Evolutionary conservation across 2,888 invertebrate genomes (phyloP), one percentile per base, ranked within the genome.

Genomic region (Hydroisotoma schaefferi): DNA sequence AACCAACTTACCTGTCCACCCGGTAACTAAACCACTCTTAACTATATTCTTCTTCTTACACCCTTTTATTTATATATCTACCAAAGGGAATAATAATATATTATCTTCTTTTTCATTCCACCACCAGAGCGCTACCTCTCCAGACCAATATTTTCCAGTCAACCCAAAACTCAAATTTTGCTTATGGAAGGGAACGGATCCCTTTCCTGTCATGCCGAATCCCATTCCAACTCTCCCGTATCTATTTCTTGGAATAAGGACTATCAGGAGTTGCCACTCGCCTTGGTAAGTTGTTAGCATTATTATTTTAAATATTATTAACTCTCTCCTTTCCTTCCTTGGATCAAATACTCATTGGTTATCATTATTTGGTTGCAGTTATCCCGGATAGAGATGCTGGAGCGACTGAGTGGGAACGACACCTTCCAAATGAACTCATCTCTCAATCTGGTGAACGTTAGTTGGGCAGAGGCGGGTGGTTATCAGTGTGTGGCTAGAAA

Each of bases 401-500:
- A 72, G n/a, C 69, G 72, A 12, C 70, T 85, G 64, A 84, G 83
- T 1, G 82, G 84, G 68, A 85, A 85, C 43, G 82, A 73, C 10
- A 71, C 72, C 2, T 70, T 70, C 28, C 75, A 75, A 53, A 75
- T 76, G 20, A 77, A 85, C 43, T 90, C 92, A 20, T 81, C 83
- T 55, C 81, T 95, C 57, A 82, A 85, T 53, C 82, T 95, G 65
- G 79, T 80, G 37, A 86, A 88, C 76, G 85, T 94, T 0, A 85
- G 86, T 55, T 86, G 90, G 78, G 81, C 83, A 43, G 87, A 92
- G 77, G 87, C 88, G 62, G 95, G 94, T 1, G 85, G 84, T 76
- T 97, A 95, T 78, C 94, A 97, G 77, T 97, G 97, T 80, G 85
- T 93, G 67, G 90, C 92, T 10, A 85, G 87, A 18, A 95, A 95